Percentiles rank a stretch among this genome's conserved stretches.
phyloP scores from a whole-genome alignment of 2,797 vertebrate genomes.

The Notolepis coatsorum region DNA sequence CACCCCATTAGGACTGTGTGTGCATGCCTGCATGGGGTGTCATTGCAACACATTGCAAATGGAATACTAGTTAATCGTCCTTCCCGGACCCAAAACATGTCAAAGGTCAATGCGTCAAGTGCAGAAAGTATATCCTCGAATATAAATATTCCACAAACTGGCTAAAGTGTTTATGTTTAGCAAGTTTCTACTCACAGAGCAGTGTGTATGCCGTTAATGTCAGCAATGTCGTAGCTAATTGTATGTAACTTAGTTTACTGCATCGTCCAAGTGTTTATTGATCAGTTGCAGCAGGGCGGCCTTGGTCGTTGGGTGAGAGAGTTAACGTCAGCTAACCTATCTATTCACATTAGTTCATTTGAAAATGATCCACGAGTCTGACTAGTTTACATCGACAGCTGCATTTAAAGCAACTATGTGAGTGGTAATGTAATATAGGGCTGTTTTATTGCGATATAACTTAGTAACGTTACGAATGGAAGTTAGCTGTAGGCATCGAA shows the following conservation, averaged over 20 bases:
- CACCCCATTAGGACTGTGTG: no score
- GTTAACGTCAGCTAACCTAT: neutral
- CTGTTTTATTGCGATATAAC: no score
- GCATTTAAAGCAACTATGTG: no score
- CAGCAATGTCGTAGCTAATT: no score
- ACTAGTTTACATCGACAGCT: no score
- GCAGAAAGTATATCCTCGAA: neutral
- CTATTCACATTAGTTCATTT: no score
- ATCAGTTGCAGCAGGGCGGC: neutral
- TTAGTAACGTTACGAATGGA: no score
- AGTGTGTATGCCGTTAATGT: neutral
- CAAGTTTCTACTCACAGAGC: neutral
- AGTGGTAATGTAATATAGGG: no score
- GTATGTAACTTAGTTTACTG: neutral
- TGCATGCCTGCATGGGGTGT: no score
- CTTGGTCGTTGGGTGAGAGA: neutral
- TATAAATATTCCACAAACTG: neutral
- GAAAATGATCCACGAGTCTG: no score
- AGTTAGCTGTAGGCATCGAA: no score
- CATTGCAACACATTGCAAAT: no score
- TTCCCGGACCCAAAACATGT: neutral
- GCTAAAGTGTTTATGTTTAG: neutral
- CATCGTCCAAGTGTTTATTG: constrained; percentile 1
- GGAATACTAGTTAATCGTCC: neutral
- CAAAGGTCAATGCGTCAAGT: neutral